These are phyloP conservation scores for Stramonita haemastoma DNA, from an alignment of 2,888 invertebrate species.

Conservation along the genomic window DNA sequence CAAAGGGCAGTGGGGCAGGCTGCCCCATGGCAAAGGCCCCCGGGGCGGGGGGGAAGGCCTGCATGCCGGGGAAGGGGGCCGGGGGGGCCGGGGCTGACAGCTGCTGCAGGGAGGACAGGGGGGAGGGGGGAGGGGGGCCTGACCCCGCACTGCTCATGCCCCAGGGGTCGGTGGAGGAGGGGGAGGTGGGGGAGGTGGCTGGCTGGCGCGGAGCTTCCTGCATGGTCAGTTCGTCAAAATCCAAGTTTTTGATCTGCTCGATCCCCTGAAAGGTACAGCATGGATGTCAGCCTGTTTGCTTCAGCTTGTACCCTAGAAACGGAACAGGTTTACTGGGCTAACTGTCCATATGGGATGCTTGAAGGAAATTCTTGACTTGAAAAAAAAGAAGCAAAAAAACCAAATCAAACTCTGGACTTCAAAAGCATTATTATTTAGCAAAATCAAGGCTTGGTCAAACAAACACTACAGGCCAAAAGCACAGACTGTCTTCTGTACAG, in stretches of 20 bases:
- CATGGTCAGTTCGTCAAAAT: conserved; percentile 62
- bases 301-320: no score
- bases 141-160: conserved; percentile 50
- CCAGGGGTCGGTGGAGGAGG: conserved; percentile 49
- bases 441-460: no score
- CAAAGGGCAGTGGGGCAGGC: neutral
- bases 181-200: conserved; percentile 31
- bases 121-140: conserved; percentile 37
- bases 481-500: no score
- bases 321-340: neutral
- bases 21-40: neutral
- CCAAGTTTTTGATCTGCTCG: conserved; percentile 63
- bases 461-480: no score
- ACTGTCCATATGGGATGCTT: no score
- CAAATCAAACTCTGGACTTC: no score
- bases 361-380: no score
- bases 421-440: no score
- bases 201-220: conserved; percentile 46
- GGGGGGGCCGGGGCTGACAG: conserved; percentile 32
- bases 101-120: conserved; percentile 51
- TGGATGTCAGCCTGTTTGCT: no score
- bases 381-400: no score
- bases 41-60: conserved; percentile 29
- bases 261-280: conserved; percentile 50
- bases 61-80: conserved; percentile 31